Conservation (phyloP, 1,140 invertebrate species). For the Magallana ariakensis region DNA sequence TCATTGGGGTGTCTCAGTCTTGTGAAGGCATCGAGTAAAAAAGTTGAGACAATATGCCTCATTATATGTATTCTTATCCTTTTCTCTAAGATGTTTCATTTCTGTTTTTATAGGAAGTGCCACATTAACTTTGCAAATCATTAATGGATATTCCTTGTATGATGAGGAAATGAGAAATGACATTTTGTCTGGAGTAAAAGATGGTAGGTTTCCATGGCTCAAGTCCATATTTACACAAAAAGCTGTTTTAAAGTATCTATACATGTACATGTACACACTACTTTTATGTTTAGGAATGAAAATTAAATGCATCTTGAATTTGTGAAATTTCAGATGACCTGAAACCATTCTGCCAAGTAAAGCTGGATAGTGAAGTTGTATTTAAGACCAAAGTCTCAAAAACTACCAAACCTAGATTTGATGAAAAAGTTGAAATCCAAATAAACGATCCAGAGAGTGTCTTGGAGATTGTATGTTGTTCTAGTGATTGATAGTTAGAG, state of each 20-base stretch:
- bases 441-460: neutral
- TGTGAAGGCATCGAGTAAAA: no score
- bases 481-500: no score
- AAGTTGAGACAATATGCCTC: no score
- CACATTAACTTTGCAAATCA: neutral
- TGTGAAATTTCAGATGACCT: neutral
- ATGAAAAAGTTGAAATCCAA: neutral
- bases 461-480: conserved; percentile 3
- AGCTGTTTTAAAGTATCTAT: no score
- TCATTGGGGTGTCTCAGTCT: no score
- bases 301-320: no score
- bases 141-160: neutral
- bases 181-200: neutral
- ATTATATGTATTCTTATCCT: no score
- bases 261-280: no score
- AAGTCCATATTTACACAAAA: no score
- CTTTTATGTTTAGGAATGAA: no score
- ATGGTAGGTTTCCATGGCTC: neutral
- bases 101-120: neutral
- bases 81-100: neutral
- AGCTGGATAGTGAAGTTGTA: neutral
- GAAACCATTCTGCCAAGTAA: conserved; percentile 15
- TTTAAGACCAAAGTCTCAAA: neutral
- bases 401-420: neutral
- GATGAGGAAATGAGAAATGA: conserved; percentile 1